Evolutionary conservation across 2,888 invertebrate genomes (phyloP).

Genomic region (Drosophila prolongata): DNA sequence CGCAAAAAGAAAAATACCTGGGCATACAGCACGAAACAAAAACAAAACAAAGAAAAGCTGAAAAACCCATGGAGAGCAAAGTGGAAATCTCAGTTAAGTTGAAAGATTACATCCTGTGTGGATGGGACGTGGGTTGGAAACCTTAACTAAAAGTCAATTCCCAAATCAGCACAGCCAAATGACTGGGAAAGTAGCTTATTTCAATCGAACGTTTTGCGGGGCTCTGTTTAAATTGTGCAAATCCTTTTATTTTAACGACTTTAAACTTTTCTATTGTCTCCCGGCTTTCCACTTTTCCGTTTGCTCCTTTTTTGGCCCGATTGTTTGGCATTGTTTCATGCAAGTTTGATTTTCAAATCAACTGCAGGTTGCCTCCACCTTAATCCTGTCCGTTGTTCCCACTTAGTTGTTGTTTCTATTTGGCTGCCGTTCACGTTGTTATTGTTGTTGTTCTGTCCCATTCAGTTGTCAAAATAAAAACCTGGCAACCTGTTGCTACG

Average conservation of each 20-base stretch:
- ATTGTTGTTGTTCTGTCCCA: constrained; percentile 33
- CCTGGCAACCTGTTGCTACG: constrained; percentile 74
- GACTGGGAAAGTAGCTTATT: constrained; percentile 69
- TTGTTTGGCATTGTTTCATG: constrained; percentile 70
- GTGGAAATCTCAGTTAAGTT: constrained; percentile 69
- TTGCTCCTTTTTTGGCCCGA: constrained; percentile 43
- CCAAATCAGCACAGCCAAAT: constrained; percentile 59
- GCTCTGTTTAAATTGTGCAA: constrained; percentile 69
- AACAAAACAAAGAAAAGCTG: constrained; percentile 8
- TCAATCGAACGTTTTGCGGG: constrained; percentile 65
- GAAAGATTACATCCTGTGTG: constrained; percentile 70
- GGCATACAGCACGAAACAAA: constrained; percentile 9
- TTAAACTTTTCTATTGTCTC: constrained; percentile 17
- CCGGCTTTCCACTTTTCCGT: constrained; percentile 8
- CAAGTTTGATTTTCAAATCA: constrained; percentile 75
- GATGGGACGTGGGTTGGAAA: constrained; percentile 16
- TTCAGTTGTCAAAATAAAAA: constrained; percentile 64
- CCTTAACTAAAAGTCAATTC: constrained; percentile 71
- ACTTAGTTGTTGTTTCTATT: constrained; percentile 20
- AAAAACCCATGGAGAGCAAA: constrained; percentile 12
- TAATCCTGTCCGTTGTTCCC: constrained; percentile 36
- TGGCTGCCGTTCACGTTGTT: constrained; percentile 2
- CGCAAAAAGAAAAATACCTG: constrained; percentile 11
- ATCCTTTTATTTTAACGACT: constrained; percentile 71
- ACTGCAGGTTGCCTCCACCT: constrained; percentile 53